Base-by-base conservation (phyloP, 2,888 invertebrate species). In the Carpatolechia fugitivella region DNA sequence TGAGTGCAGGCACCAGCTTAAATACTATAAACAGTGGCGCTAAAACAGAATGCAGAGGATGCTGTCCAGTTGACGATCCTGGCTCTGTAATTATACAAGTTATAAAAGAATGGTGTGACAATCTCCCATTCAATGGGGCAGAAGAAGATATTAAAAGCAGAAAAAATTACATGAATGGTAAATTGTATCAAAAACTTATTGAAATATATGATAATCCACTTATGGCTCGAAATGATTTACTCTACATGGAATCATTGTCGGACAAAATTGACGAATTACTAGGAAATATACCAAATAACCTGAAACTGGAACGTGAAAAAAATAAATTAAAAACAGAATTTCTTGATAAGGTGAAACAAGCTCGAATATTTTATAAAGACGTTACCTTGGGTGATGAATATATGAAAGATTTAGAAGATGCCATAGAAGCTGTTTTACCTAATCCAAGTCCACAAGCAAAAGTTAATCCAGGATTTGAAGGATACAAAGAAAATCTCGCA, bases 401-500 rank as follows among this genome's bases (percentile, higher is more conserved):
- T 58, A 78, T 74, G 60, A 67, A 75, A 46, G 72, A 71, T 54
- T 65, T 85, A 10, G 73, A 79, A 58, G 70, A 71, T 56, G 73
- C 70, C 16, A 76, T 85, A 49, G 77, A 79, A 44, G 64, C 69
- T 3, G 76, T 81, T 0, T 65, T 84, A 7, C 78, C 80, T 0
- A 65, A 74, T 54, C 75, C 78, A 8, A 44, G 69, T 0, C 62
- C 59, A 6, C 52, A 44, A 33, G 51, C 56, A 1, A 61, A 68
- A 7, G 33, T n/a, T 35, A 76, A 78, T 54, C 80, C 82, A 52
- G 78, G 69, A 2, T 83, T 82, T 63, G 76, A 82, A 63, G 70
- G 84, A 48, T 84, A 81, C 50, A 84, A 82, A 62, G 72, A 70
- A 57, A 70, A 72, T 4, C 63, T 84, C 56, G 72, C 77, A n/a